Conservation (phyloP, 30 jellyfish, hydroid and myxozoan genomes). For the Turritopsis dohrnii region DNA sequence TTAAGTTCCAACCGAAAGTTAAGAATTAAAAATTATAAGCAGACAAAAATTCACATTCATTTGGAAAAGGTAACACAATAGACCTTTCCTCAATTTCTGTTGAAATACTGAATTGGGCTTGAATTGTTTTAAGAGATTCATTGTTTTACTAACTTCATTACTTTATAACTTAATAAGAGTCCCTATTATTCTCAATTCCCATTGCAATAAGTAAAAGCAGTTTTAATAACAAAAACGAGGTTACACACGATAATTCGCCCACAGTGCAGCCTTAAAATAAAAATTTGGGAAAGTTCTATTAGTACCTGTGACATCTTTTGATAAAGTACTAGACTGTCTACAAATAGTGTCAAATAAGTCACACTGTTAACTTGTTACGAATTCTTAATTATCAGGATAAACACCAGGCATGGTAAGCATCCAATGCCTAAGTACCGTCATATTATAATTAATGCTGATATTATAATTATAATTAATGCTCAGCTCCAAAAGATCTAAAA, state of each 20-base stretch:
- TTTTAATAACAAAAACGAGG: too few species aligned
- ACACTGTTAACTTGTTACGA: neutral
- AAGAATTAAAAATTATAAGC: too few species aligned
- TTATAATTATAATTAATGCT: neutral
- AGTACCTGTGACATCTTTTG: neutral
- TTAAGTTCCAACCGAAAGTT: too few species aligned
- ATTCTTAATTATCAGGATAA: neutral
- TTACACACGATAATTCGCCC: too few species aligned
- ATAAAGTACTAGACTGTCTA: neutral
- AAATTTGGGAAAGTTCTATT: neutral
- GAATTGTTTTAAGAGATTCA: too few species aligned
- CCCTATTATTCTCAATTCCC: too few species aligned
- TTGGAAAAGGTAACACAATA: neutral
- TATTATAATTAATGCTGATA: neutral
- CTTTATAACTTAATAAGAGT: too few species aligned
- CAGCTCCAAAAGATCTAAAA: neutral
- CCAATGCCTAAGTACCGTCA: neutral
- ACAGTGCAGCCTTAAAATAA: too few species aligned
- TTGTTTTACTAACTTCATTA: too few species aligned
- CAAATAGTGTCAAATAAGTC: neutral
- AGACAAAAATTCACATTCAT: neutral
- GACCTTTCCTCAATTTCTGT: neutral
- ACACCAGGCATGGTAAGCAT: neutral
- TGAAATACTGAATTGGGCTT: too few species aligned
- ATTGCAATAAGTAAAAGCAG: too few species aligned